phyloP scores from a whole-genome alignment of 2,797 vertebrate species.

The Siniperca scherzeri region DNA sequence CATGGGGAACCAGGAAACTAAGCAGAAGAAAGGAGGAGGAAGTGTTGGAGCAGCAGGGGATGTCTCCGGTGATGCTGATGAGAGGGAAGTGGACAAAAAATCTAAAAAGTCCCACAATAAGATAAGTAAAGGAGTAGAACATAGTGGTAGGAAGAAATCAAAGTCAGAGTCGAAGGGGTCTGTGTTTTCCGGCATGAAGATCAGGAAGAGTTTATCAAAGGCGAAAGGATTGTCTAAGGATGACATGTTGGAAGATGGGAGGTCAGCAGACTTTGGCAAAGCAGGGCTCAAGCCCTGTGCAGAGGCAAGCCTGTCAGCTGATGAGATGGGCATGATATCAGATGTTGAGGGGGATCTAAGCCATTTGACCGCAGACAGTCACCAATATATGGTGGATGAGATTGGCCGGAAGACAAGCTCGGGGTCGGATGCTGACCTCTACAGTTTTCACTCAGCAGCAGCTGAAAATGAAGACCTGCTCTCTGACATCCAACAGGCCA shows the following conservation, averaged over 20 bases:
- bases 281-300: conserved; percentile 81
- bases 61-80: conserved; percentile 80
- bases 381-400: conserved; percentile 77
- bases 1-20: conserved; percentile 98
- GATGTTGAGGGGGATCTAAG: conserved; percentile 86
- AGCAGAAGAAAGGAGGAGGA: conserved; percentile 89
- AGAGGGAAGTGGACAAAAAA: conserved; percentile 89
- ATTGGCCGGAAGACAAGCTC: conserved; percentile 90
- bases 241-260: conserved; percentile 84
- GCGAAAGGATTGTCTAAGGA: conserved; percentile 88
- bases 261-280: conserved; percentile 78
- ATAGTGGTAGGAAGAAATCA: conserved; percentile 85
- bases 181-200: conserved; percentile 93
- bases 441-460: conserved; percentile 95
- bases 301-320: conserved; percentile 85
- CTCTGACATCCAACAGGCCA: conserved; percentile 93
- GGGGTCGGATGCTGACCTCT: conserved; percentile 94
- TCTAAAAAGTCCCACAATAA: conserved; percentile 88
- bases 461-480: conserved; percentile 93
- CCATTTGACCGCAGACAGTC: conserved; percentile 75
- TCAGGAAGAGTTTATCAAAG: conserved; percentile 91
- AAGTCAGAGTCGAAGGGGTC: conserved; percentile 91
- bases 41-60: conserved; percentile 83
- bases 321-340: conserved; percentile 83
- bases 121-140: conserved; percentile 84